These are phyloP conservation scores for Gonatopus flavifemur DNA, from an alignment of 1,140 invertebrate species.

Conservation along the genomic window DNA sequence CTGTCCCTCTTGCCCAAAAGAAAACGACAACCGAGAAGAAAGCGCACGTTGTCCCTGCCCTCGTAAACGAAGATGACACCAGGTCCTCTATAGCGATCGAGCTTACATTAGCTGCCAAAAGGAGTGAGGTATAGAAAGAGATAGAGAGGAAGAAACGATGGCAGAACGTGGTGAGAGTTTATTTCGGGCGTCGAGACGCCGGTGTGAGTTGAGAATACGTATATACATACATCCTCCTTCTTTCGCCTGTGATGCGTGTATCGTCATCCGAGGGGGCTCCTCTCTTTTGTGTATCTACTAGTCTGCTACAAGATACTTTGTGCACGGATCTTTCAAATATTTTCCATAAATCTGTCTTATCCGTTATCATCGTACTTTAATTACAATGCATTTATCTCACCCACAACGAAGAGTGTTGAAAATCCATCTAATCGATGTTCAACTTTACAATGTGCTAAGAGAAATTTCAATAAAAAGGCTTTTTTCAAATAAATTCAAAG, in stretches of 20 bases:
- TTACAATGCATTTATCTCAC: too few species aligned
- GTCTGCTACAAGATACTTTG: not conserved
- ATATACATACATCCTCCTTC: not conserved
- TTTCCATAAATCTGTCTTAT: not conserved
- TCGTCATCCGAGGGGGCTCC: too few species aligned
- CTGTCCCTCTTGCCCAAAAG: too few species aligned
- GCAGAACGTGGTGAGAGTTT: conserved; percentile 41
- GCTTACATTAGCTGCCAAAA: not conserved
- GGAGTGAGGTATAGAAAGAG: conserved; percentile 7
- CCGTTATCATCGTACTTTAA: too few species aligned
- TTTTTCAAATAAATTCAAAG: too few species aligned
- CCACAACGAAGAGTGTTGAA: too few species aligned
- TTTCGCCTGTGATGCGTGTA: not conserved
- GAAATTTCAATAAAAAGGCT: too few species aligned
- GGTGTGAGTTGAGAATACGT: conserved; percentile 20
- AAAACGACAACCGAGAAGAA: too few species aligned
- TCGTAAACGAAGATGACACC: conserved; percentile 20
- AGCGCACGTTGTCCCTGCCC: conserved; percentile 24
- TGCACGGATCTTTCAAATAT: not conserved
- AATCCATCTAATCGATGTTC: too few species aligned
- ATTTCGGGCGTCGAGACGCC: conserved; percentile 45
- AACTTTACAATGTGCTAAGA: too few species aligned
- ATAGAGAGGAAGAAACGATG: conserved; percentile 26
- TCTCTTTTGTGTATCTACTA: not conserved
- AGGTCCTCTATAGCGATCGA: not conserved